Conservation (phyloP, 2,113 vertebrate genomes). For the Rhea pennata region DNA sequence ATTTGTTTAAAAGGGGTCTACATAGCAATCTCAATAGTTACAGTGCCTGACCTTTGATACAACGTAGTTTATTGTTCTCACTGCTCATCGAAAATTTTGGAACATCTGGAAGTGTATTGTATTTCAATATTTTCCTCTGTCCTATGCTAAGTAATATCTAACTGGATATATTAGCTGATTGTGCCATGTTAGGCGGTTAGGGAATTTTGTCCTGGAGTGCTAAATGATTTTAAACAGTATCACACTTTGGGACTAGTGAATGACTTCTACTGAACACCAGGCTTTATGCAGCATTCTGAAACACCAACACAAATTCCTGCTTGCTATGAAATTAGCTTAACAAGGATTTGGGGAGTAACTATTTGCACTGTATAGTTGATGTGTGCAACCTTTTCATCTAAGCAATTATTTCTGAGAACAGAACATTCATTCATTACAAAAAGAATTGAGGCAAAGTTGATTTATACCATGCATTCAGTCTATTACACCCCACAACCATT, state of each 20-base stretch:
- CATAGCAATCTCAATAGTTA: not conserved
- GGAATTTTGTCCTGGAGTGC: constrained; percentile 11
- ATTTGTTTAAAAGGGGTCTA: not conserved
- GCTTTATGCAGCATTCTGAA: constrained; percentile 12
- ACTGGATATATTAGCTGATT: not conserved
- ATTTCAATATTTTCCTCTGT: not conserved
- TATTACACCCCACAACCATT: not conserved
- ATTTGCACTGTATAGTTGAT: not conserved
- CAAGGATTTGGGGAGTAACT: constrained; percentile 35
- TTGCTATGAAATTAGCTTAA: constrained; percentile 55
- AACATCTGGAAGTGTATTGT: not conserved
- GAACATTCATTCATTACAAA: constrained; percentile 61
- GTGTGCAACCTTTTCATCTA: constrained; percentile 48
- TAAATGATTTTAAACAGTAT: constrained; percentile 41
- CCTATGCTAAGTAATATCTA: not conserved
- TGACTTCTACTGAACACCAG: not conserved
- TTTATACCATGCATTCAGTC: constrained; percentile 26
- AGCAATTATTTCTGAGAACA: constrained; percentile 72
- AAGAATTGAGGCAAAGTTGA: constrained; percentile 21
- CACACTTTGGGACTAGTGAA: not conserved
- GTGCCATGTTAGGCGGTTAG: not conserved
- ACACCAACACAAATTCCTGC: constrained; percentile 60
- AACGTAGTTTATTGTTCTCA: not conserved
- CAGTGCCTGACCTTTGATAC: not conserved
- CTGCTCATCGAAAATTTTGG: not conserved